A percentile compares a stretch with the other conserved stretches of the same genome.
Conservation (phyloP, 2,797 vertebrate genomes). For the Sphenodon punctatus region DNA sequence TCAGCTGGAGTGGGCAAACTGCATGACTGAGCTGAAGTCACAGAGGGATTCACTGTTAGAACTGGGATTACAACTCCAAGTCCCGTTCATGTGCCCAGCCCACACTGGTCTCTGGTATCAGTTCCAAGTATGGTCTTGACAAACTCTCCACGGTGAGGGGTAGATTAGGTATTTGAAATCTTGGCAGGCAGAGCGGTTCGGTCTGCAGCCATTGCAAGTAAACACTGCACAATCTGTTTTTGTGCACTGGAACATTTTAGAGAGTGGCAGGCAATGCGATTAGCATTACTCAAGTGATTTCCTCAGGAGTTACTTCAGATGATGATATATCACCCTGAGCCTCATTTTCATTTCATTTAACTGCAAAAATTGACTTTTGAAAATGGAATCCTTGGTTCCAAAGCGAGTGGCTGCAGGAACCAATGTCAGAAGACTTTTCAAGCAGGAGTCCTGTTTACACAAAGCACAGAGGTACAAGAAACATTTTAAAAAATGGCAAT, state of each 20-base stretch:
- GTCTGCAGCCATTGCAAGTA: not conserved
- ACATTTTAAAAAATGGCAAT: constrained; percentile 18
- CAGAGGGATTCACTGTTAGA: not conserved
- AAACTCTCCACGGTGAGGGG: not conserved
- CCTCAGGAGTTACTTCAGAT: constrained; percentile 41
- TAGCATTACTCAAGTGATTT: constrained; percentile 42
- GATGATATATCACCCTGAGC: constrained; percentile 46
- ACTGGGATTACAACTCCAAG: not conserved
- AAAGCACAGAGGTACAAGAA: not conserved
- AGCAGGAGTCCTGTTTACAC: no score
- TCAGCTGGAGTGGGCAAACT: accelerated
- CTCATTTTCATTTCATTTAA: constrained; percentile 54
- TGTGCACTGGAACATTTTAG: not conserved
- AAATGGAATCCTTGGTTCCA: constrained; percentile 43
- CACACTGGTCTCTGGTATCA: accelerated
- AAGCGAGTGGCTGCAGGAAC: constrained; percentile 16
- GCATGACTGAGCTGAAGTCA: not conserved
- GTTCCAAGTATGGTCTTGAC: not conserved
- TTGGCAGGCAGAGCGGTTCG: not conserved
- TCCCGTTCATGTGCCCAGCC: accelerated
- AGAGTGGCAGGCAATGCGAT: constrained; percentile 11
- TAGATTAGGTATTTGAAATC: not conserved
- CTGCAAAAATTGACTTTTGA: constrained; percentile 46
- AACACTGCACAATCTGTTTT: not conserved
- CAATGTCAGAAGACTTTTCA: constrained; percentile 25